Evolutionary conservation across 2,113 vertebrate genomes (phyloP).

Genomic region (Bothrops jararaca): DNA sequence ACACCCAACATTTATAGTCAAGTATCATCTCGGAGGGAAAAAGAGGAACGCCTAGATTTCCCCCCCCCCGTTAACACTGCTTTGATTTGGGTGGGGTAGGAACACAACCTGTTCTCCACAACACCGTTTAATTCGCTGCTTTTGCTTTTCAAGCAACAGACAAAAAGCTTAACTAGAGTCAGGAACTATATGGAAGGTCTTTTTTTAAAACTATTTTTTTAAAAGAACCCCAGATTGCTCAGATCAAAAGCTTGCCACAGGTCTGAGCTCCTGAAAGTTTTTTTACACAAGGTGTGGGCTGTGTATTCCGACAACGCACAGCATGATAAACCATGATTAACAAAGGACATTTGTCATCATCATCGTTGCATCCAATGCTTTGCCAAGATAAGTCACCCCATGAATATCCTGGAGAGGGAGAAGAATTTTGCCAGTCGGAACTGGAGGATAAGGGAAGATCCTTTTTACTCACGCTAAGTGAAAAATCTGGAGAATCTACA

Average conservation of each 20-base stretch:
- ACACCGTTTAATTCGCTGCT: background rate
- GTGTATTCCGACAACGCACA: background rate
- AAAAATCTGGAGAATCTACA: background rate
- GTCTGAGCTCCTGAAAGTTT: background rate
- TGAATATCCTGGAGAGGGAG: background rate
- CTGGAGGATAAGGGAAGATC: background rate
- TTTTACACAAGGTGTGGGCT: background rate
- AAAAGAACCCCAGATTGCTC: background rate
- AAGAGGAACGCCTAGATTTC: background rate
- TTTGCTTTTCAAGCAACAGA: background rate
- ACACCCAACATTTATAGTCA: slow-evolving; percentile 33
- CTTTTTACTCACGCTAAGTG: too few relatives aligned
- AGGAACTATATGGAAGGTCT: background rate
- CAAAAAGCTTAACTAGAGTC: background rate
- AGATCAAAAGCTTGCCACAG: background rate
- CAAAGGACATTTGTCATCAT: background rate
- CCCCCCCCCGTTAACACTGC: background rate
- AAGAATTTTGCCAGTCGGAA: background rate
- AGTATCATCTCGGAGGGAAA: background rate
- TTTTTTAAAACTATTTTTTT: too few relatives aligned
- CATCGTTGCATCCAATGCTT: too few relatives aligned
- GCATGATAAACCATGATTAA: background rate
- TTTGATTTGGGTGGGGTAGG: background rate
- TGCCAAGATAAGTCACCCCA: too few relatives aligned
- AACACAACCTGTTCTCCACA: accelerated